These are phyloP conservation scores for Pararge aegeria DNA, from an alignment of 1,140 invertebrate genomes.

Conservation along the genomic window DNA sequence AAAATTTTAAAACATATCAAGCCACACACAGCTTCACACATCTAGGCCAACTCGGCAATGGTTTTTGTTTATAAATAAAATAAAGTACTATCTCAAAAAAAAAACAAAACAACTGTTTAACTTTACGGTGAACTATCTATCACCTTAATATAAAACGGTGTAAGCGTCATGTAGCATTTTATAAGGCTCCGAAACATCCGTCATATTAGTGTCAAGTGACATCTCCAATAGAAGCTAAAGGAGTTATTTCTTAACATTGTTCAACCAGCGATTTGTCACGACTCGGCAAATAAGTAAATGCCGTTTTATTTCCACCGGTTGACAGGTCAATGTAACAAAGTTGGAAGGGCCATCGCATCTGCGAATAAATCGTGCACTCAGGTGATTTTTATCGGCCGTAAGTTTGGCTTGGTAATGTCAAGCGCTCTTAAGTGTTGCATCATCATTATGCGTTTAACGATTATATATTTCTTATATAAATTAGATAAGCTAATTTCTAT, in stretches of 20 bases:
- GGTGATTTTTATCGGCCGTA: constrained; percentile 11
- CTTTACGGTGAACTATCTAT: no score
- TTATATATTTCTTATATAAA: no score
- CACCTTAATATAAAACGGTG: background rate
- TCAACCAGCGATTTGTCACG: constrained; percentile 32
- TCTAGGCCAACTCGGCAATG: no score
- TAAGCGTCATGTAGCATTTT: background rate
- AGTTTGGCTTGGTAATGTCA: constrained; percentile 8
- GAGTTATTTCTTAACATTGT: constrained; percentile 20
- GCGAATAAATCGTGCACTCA: constrained; percentile 2
- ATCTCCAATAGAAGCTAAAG: constrained; percentile 19
- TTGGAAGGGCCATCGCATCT: constrained; percentile 16
- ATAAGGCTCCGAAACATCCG: background rate
- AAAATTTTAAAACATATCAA: no score
- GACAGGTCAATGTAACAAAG: constrained; percentile 30
- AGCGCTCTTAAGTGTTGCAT: background rate
- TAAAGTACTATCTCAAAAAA: no score
- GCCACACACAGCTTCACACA: no score
- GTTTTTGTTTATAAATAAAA: no score
- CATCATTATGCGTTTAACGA: no score
- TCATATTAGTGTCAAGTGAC: constrained; percentile 16
- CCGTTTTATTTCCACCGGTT: constrained; percentile 23
- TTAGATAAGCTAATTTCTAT: no score
- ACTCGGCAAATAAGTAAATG: constrained; percentile 32
- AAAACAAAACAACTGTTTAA: no score